Percentiles rank a stretch among this genome's conserved stretches.
Evolutionary conservation across 2,113 vertebrate species (phyloP).

Genomic region (Marmota monax): DNA sequence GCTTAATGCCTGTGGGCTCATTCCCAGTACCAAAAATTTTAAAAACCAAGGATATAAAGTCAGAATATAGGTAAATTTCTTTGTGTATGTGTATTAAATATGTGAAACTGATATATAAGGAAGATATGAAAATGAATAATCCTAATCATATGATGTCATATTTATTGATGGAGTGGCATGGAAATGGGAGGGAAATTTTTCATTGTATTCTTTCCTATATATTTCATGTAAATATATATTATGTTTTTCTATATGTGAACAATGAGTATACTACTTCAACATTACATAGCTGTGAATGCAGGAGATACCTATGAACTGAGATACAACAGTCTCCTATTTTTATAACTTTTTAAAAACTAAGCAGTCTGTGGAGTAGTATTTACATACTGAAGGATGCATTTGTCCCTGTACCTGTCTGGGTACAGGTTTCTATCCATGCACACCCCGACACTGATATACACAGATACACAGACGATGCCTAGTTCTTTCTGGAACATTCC

Average conservation of each 20-base stretch:
- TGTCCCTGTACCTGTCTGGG: neutral
- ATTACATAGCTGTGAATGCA: neutral
- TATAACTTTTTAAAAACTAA: neutral
- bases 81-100: neutral
- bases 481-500: conserved; percentile 14
- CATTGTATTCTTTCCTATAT: neutral
- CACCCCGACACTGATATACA: neutral
- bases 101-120: neutral
- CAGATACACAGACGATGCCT: neutral
- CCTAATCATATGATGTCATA: neutral
- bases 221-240: neutral
- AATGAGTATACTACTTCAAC: neutral
- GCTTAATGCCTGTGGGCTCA: neutral
- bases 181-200: neutral
- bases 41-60: neutral
- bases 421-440: neutral
- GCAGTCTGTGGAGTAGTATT: neutral
- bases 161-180: neutral
- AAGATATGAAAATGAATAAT: neutral
- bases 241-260: neutral
- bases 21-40: neutral
- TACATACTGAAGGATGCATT: neutral
- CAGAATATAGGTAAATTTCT: neutral
- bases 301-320: neutral
- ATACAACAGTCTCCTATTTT: neutral